Evolutionary conservation across 2,797 vertebrate species (phyloP), one percentile per base, ranked within the genome.

Genomic region (Orestias chungarensis): DNA sequence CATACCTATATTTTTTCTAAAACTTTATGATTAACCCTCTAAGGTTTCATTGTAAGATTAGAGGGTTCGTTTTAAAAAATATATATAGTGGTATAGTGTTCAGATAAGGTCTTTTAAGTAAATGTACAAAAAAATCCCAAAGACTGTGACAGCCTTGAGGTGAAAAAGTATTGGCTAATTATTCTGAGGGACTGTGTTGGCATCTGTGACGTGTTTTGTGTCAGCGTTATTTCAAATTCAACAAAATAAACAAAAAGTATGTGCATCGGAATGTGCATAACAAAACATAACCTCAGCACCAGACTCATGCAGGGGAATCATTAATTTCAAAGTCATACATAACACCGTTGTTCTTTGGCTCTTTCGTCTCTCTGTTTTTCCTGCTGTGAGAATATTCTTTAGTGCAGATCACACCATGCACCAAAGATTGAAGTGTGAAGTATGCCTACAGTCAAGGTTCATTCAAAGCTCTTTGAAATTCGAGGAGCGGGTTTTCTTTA

Each of bases 241-340:
- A 52, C n/a, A 67, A 70, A 40, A 57, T 57, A 44, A 74, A 29
- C 52, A 23, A 43, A 33, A 71, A 57, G 14, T 33, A 25, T 70
- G 69, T 59, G 25, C 71, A 68, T 66, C 70, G 25, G 42, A 70
- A 76, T 38, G 66, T 42, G 38, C 66, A 57, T 18, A 49, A 38
- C 42, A 25, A 72, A 72, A 66, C 35, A 75, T 50, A 66, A 42
- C 62, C 27, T 78, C 27, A 38, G 44, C 57, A 46, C 71, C 70
- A 66, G 74, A 33, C 62, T 76, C 46, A 68, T 70, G 47, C 33
- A 66, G 55, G 52, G 71, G 66, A 44, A 67, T 38, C 29, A 49
- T 73, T 46, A 64, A 73, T 75, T 70, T 66, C 47, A 82, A 70
- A 81, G 64, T 66, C 72, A 74, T 64, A 18, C 57, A 66, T 77